Percentiles rank a stretch among this genome's conserved stretches.
These are phyloP conservation scores for Papilio polyxenes DNA, from an alignment of 1,140 invertebrate species.

Conservation along the genomic window DNA sequence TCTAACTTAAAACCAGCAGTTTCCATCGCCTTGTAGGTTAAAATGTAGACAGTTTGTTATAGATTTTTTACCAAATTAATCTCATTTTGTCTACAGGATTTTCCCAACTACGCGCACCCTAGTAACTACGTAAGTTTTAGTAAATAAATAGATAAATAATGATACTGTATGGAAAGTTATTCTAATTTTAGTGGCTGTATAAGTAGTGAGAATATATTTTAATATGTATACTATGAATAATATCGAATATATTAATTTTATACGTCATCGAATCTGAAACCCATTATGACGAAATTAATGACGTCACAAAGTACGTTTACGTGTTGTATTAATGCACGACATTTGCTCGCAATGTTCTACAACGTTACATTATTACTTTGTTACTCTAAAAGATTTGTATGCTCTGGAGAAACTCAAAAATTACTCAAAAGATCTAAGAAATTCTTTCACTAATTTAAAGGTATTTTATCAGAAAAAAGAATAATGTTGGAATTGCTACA, in stretches of 20 bases:
- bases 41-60: too few species aligned
- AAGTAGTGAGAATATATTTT: too few species aligned
- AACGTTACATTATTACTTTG: not conserved
- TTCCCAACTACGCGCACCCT: not conserved
- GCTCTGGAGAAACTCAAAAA: not conserved
- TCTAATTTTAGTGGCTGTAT: too few species aligned
- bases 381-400: not conserved
- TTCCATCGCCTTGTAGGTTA: too few species aligned
- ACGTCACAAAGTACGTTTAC: not conserved
- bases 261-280: not conserved
- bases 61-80: not conserved
- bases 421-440: not conserved
- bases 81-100: not conserved
- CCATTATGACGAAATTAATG: not conserved
- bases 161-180: too few species aligned
- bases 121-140: conserved; percentile 23
- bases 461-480: too few species aligned
- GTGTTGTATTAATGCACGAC: not conserved
- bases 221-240: not conserved
- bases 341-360: not conserved
- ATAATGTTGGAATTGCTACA: too few species aligned
- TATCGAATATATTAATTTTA: not conserved
- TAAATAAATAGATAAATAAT: not conserved
- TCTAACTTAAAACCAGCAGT: too few species aligned
- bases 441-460: not conserved